Conservation (phyloP, 1,140 invertebrate genomes). For the Apocrypta bakeri region DNA sequence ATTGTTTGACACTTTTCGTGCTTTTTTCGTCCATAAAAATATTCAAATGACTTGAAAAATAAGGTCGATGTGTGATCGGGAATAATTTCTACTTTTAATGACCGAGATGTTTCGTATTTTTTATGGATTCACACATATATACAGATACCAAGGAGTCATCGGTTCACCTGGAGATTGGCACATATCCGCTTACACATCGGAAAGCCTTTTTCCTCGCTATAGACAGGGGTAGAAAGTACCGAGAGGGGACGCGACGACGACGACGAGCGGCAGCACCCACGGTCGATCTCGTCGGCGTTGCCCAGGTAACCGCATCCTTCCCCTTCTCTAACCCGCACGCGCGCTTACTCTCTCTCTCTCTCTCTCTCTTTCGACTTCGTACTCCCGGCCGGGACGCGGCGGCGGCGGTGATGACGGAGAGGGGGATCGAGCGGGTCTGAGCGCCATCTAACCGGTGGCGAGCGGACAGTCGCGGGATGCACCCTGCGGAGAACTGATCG, state of each 20-base stretch:
- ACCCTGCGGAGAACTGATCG: slow-evolving; percentile 65
- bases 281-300: slow-evolving; percentile 72
- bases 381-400: slow-evolving; percentile 46
- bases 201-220: background rate
- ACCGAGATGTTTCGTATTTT: too few species aligned
- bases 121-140: too few species aligned
- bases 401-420: slow-evolving; percentile 53
- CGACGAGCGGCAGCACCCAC: slow-evolving; percentile 51
- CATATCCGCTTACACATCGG: background rate
- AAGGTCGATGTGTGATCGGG: too few species aligned
- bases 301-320: slow-evolving; percentile 70
- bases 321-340: slow-evolving; percentile 53
- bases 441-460: slow-evolving; percentile 64
- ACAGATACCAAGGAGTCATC: too few species aligned
- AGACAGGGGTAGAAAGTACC: slow-evolving; percentile 6
- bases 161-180: background rate
- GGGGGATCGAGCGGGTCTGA: slow-evolving; percentile 55
- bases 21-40: too few species aligned
- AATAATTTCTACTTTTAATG: too few species aligned
- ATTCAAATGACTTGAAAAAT: too few species aligned
- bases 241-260: background rate
- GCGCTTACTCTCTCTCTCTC: slow-evolving; percentile 55
- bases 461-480: slow-evolving; percentile 67
- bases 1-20: too few species aligned
- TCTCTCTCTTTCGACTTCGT: slow-evolving; percentile 54